Conservation (phyloP, 2,888 invertebrate genomes). For the Invenusta paracnida region DNA sequence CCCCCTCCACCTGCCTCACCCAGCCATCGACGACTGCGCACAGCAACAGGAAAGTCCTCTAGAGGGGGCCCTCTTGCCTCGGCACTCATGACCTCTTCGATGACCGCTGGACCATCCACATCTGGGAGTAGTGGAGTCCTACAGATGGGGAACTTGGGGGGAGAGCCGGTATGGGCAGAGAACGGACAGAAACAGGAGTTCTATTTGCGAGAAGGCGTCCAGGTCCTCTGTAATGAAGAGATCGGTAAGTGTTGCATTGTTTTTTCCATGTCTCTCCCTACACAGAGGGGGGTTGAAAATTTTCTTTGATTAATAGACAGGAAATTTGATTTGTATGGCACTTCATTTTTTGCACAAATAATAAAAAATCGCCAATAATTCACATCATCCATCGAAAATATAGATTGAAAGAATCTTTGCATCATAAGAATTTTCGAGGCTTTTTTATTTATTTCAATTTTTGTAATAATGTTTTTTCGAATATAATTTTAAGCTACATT, state of each 20-base stretch:
- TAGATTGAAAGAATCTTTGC: no score
- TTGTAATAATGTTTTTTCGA: no score
- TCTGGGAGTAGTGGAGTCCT: no score
- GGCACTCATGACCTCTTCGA: background rate
- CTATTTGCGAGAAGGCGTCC: constrained; percentile 59
- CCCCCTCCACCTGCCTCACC: background rate
- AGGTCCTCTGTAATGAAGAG: constrained; percentile 62
- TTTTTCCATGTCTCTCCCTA: background rate
- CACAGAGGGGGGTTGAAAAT: no score
- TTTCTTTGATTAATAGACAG: no score
- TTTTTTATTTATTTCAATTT: no score
- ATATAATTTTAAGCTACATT: no score
- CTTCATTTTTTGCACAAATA: no score
- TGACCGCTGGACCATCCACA: background rate
- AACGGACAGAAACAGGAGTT: background rate
- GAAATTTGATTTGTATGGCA: no score
- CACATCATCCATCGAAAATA: no score
- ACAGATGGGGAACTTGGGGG: background rate
- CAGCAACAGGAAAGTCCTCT: background rate
- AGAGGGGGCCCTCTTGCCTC: background rate
- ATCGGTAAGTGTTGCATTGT: constrained; percentile 52
- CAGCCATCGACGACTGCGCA: background rate
- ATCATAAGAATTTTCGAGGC: no score
- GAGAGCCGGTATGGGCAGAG: background rate
- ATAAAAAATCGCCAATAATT: no score